Conservation (phyloP, 2,113 vertebrate species). For the Tetrao urogallus region DNA sequence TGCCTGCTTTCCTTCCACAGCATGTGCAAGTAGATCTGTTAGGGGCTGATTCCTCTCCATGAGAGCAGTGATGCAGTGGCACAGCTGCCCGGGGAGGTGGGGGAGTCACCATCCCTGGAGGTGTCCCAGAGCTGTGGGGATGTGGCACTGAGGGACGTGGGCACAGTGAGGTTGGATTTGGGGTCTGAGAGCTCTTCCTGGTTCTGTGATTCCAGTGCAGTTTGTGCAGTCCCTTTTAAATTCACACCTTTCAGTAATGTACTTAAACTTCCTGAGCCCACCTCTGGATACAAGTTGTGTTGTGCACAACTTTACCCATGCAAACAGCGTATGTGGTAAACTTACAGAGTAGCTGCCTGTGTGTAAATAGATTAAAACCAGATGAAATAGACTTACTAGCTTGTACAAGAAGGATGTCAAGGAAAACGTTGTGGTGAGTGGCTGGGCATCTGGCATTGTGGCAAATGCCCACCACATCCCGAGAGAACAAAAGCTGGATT, state of each 20-base stretch:
- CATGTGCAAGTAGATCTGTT: background rate
- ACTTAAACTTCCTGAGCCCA: background rate
- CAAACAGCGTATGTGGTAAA: background rate
- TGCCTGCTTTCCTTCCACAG: background rate
- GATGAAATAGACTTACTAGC: background rate
- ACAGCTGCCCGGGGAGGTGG: no score
- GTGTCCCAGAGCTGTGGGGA: no score
- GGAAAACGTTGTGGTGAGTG: background rate
- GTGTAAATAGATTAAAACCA: background rate
- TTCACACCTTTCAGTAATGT: background rate
- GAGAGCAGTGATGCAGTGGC: no score
- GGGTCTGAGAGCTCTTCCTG: no score
- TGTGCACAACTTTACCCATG: background rate
- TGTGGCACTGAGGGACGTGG: no score
- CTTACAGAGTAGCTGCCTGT: background rate
- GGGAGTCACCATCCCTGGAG: no score
- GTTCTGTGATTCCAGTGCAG: no score
- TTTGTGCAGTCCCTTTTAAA: background rate
- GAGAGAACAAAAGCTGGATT: background rate
- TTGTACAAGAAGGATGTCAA: background rate
- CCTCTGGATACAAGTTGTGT: background rate
- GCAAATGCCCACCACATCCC: rapidly evolving
- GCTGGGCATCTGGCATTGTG: background rate
- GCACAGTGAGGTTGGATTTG: no score
- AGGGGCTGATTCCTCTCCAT: background rate